These are phyloP conservation scores for Scaeva pyrastri DNA, from an alignment of 2,888 invertebrate genomes.

Conservation along the genomic window DNA sequence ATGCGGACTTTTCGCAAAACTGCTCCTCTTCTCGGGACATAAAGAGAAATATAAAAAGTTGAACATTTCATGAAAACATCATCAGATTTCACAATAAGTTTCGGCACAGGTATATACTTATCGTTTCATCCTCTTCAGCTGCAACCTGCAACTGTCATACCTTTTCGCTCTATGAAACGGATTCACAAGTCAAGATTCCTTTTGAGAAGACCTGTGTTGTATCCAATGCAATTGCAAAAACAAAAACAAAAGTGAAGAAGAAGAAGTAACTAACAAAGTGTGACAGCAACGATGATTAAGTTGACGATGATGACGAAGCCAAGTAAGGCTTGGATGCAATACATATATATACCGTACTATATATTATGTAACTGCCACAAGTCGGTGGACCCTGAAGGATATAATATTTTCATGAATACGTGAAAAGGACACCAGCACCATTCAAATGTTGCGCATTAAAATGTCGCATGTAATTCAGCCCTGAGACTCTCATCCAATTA, in stretches of 20 bases:
- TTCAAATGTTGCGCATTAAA: slow-evolving; percentile 76
- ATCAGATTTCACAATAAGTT: slow-evolving; percentile 58
- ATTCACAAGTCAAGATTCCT: slow-evolving; percentile 52
- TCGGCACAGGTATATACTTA: slow-evolving; percentile 15
- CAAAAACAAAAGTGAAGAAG: slow-evolving; percentile 8
- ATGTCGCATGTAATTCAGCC: slow-evolving; percentile 75
- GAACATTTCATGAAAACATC: slow-evolving; percentile 45
- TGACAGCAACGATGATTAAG: slow-evolving; percentile 62
- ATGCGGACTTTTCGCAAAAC: slow-evolving; percentile 23
- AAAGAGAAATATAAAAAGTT: slow-evolving; percentile 6
- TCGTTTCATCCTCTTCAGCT: background rate
- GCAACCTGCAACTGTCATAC: background rate
- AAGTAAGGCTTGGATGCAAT: slow-evolving; percentile 57
- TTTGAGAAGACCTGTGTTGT: slow-evolving; percentile 36
- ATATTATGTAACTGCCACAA: slow-evolving; percentile 37
- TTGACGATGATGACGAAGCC: slow-evolving; percentile 36
- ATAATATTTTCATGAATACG: slow-evolving; percentile 73
- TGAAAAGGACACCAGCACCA: slow-evolving; percentile 73
- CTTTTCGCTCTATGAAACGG: slow-evolving; percentile 24
- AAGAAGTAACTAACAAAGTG: slow-evolving; percentile 66
- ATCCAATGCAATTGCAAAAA: slow-evolving; percentile 33
- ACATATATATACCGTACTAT: background rate
- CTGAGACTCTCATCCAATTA: slow-evolving; percentile 74
- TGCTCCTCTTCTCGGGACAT: slow-evolving; percentile 1
- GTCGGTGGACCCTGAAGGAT: slow-evolving; percentile 73